Conservation (phyloP, 1,140 invertebrate species). For the Drosophila fuyamai region DNA sequence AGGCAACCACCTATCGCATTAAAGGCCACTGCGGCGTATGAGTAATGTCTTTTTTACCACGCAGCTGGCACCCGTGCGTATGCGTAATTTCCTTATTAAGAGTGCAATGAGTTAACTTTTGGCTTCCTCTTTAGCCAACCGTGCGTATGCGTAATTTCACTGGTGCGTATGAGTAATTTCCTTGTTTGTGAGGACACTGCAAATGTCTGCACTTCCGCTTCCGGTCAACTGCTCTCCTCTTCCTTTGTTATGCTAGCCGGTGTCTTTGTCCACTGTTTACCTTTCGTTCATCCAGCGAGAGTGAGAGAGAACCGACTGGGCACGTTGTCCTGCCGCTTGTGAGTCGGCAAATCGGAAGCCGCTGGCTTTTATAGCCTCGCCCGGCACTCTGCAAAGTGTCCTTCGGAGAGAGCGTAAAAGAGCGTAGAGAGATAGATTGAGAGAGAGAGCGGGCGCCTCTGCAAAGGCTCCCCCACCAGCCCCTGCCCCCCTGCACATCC, state of each 20-base stretch:
- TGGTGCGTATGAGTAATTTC: constrained; percentile 29
- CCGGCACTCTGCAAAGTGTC: constrained; percentile 55
- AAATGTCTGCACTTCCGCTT: constrained; percentile 44
- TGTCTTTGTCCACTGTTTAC: constrained; percentile 53
- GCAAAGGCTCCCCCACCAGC: background rate
- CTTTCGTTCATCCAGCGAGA: constrained; percentile 17
- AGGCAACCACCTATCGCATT: background rate
- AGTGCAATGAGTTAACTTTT: constrained; percentile 4
- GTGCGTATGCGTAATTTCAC: constrained; percentile 10
- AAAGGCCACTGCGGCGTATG: constrained; percentile 20
- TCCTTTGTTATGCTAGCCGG: constrained; percentile 71
- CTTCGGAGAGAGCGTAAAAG: background rate
- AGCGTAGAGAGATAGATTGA: constrained; percentile 1
- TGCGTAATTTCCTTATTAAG: constrained; percentile 29
- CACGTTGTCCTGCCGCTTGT: constrained; percentile 78
- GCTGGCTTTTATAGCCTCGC: constrained; percentile 76
- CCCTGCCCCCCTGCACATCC: constrained; percentile 3
- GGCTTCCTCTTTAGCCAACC: background rate
- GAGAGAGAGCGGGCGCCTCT: background rate
- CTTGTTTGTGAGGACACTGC: constrained; percentile 15
- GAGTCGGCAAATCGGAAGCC: constrained; percentile 73
- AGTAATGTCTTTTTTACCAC: constrained; percentile 25
- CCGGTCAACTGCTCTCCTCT: constrained; percentile 28
- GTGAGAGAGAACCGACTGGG: constrained; percentile 41
- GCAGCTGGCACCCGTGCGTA: constrained; percentile 11